A percentile compares a stretch with the other conserved stretches of the same genome.
Evolutionary conservation across 2,113 vertebrate species (phyloP).

Genomic region (Numenius arquata): DNA sequence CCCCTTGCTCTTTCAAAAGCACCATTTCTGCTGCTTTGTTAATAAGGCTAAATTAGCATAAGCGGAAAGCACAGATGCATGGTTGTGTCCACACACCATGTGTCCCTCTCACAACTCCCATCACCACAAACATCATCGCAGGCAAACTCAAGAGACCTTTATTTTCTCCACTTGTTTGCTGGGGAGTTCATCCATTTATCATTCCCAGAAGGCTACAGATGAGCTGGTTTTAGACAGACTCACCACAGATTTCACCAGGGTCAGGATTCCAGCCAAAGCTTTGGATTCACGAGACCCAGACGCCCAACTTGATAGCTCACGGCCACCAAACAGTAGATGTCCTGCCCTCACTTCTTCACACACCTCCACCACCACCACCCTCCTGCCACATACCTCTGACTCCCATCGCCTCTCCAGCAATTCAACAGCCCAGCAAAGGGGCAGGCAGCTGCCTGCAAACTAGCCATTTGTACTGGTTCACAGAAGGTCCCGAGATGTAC

Average conservation of each 20-base stretch:
- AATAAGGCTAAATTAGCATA: not conserved
- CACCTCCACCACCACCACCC: not conserved
- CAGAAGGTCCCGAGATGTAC: fast-evolving
- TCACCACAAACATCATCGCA: not conserved
- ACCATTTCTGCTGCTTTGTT: not conserved
- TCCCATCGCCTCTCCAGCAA: not conserved
- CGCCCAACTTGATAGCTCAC: fast-evolving
- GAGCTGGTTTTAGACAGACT: not conserved
- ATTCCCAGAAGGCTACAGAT: not conserved
- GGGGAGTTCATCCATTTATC: not conserved
- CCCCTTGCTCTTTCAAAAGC: not conserved
- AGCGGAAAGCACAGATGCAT: not conserved
- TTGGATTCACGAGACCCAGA: not conserved
- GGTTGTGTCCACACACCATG: not conserved
- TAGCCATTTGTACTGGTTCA: fast-evolving
- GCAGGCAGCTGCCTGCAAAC: fast-evolving
- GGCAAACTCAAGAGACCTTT: not conserved
- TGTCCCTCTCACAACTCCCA: not conserved
- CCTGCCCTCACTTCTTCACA: not conserved
- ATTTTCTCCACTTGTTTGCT: not conserved
- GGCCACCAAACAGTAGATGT: not conserved
- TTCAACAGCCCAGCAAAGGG: not conserved
- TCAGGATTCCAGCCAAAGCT: not conserved
- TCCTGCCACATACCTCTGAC: not conserved
- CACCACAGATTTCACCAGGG: not conserved